Percentiles rank a stretch among this genome's conserved stretches.
Evolutionary conservation across 2,888 invertebrate species (phyloP).

Genomic region (Polyommatus iphigenia): DNA sequence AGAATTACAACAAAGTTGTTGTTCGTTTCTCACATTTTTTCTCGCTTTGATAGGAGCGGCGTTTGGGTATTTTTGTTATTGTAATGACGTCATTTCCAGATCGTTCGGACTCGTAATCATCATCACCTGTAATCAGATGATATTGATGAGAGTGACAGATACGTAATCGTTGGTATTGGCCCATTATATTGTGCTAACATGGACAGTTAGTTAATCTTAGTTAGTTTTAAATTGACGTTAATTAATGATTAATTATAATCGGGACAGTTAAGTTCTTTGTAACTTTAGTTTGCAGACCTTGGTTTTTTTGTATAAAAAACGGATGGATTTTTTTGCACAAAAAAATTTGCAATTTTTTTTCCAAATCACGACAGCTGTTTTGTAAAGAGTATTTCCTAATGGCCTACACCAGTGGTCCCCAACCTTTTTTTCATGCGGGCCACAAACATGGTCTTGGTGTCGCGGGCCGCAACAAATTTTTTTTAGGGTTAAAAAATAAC

Average conservation of each 20-base stretch:
- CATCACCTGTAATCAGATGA: background rate
- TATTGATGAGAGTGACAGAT: too few relatives aligned
- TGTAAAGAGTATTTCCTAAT: slow-evolving; percentile 15
- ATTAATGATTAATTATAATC: slow-evolving; percentile 3
- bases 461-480: too few relatives aligned
- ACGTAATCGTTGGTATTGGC: too few relatives aligned
- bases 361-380: slow-evolving; percentile 10
- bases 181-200: too few relatives aligned
- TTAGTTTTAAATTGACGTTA: background rate
- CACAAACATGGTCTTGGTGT: too few relatives aligned
- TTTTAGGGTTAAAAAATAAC: too few relatives aligned
- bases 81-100: background rate
- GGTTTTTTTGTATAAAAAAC: slow-evolving; percentile 7
- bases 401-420: background rate
- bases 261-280: background rate
- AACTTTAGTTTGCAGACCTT: slow-evolving; percentile 4
- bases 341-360: slow-evolving; percentile 10
- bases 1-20: background rate
- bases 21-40: slow-evolving; percentile 7
- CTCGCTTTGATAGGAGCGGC: background rate
- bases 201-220: too few relatives aligned
- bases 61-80: background rate
- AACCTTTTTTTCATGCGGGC: too few relatives aligned
- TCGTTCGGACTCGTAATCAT: background rate
- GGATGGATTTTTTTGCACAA: slow-evolving; percentile 3